phyloP scores from a whole-genome alignment of 2,113 vertebrate genomes.

The Platichthys stellatus region DNA sequence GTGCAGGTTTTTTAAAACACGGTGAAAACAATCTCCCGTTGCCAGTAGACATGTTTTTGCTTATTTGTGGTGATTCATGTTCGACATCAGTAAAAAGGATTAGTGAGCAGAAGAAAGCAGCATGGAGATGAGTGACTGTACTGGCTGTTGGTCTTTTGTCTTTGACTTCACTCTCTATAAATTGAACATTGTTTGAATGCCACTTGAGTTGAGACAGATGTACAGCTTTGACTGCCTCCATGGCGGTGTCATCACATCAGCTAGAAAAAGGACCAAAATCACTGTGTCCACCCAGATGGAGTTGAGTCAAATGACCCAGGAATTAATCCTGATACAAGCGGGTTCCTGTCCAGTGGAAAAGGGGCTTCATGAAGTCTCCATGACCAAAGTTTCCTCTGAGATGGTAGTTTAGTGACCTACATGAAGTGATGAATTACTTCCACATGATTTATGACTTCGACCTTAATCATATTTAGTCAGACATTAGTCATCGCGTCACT shows the following conservation, averaged over 20 bases:
- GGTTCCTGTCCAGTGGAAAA: too few relatives aligned
- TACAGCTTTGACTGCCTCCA: neutral
- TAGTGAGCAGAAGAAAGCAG: neutral
- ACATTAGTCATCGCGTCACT: constrained; percentile 45
- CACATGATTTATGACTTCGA: constrained; percentile 53
- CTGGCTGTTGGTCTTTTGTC: neutral
- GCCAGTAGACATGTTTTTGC: neutral
- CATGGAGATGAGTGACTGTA: neutral
- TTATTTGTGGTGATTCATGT: neutral
- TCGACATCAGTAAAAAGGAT: neutral
- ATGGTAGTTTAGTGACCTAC: constrained; percentile 46
- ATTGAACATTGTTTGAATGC: neutral
- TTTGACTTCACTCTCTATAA: neutral
- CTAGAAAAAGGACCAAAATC: neutral
- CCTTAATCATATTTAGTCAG: constrained; percentile 47
- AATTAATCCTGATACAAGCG: too few relatives aligned
- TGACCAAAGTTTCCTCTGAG: neutral
- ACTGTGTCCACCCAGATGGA: neutral
- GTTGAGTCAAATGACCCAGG: neutral
- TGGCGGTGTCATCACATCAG: neutral
- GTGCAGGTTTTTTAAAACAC: too few relatives aligned
- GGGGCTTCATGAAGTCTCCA: too few relatives aligned
- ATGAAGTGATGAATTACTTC: constrained; percentile 41
- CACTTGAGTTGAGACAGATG: neutral
- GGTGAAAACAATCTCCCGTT: neutral